phyloP scores from a whole-genome alignment of 2,797 vertebrate species.

The Hydrolagus colliei region DNA sequence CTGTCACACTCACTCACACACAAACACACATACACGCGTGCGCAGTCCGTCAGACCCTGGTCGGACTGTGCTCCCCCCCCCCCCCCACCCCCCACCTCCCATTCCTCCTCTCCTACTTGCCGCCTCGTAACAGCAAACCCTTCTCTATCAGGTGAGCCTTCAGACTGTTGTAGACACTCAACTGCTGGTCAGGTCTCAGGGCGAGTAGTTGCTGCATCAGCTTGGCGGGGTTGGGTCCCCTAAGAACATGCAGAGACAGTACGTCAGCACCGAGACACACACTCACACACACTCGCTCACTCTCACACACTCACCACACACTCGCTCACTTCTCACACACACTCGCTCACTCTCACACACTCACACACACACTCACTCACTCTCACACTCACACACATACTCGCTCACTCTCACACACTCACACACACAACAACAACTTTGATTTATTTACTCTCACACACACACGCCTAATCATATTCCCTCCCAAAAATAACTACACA shows the following conservation, averaged over 20 bases:
- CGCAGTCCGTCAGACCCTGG: constrained; percentile 28
- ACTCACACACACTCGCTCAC: too few species aligned
- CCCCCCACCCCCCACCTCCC: constrained; percentile 42
- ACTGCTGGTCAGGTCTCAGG: constrained; percentile 85
- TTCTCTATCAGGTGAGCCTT: constrained; percentile 80
- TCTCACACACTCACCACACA: neutral
- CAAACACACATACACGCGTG: too few species aligned
- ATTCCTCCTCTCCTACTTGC: constrained; percentile 41
- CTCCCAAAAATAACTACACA: too few species aligned
- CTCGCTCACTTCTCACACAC: too few species aligned
- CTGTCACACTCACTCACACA: neutral
- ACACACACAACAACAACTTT: too few species aligned
- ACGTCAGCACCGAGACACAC: neutral
- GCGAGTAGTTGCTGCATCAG: constrained; percentile 93
- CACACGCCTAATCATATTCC: too few species aligned
- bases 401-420: neutral
- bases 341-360: neutral
- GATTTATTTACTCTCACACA: too few species aligned
- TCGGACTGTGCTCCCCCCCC: constrained; percentile 39
- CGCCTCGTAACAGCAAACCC: constrained; percentile 64
- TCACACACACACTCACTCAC: too few species aligned
- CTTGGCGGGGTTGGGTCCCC: constrained; percentile 88
- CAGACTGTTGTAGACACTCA: constrained; percentile 88
- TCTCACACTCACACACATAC: too few species aligned
- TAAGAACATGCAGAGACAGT: constrained; percentile 44